These are phyloP conservation scores for Drosophila ustulata DNA, from an alignment of 2,888 invertebrate species.

Conservation along the genomic window DNA sequence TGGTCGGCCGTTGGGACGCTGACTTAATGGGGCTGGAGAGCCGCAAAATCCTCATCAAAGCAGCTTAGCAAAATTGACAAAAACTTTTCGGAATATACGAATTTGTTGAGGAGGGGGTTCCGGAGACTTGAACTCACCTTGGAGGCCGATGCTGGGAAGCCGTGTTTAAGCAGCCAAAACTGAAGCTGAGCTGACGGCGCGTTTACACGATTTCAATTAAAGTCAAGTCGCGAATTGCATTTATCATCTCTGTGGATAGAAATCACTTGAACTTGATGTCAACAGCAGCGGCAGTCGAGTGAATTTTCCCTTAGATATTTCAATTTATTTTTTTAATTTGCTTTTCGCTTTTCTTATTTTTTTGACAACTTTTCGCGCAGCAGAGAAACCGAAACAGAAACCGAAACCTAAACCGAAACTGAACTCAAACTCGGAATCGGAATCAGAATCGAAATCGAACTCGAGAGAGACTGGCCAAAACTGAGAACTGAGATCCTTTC, in stretches of 20 bases:
- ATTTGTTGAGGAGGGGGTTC: background rate
- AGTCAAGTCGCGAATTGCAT: slow-evolving; percentile 29
- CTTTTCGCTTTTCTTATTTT: background rate
- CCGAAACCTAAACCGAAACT: background rate
- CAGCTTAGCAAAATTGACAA: slow-evolving; percentile 42
- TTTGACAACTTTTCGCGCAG: slow-evolving; percentile 7
- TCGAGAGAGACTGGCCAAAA: background rate
- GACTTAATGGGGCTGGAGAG: slow-evolving; percentile 17
- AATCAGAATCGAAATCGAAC: background rate
- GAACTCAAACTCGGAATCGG: background rate
- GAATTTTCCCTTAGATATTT: slow-evolving; percentile 23
- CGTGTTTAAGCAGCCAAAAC: slow-evolving; percentile 8
- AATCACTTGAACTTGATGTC: slow-evolving; percentile 39
- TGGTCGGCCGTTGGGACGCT: slow-evolving; percentile 1
- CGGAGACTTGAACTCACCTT: slow-evolving; percentile 38
- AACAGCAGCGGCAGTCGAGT: slow-evolving; percentile 17
- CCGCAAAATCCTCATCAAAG: slow-evolving; percentile 38
- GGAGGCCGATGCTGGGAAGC: background rate
- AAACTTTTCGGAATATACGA: slow-evolving; percentile 27
- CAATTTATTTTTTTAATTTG: slow-evolving; percentile 18
- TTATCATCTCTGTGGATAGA: slow-evolving; percentile 32
- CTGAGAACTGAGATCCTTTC: slow-evolving; percentile 23
- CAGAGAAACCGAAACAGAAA: background rate
- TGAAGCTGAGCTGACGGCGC: background rate
- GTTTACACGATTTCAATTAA: slow-evolving; percentile 42